phyloP scores from a whole-genome alignment of 1,140 invertebrate genomes.

The Drosophila virilis region DNA sequence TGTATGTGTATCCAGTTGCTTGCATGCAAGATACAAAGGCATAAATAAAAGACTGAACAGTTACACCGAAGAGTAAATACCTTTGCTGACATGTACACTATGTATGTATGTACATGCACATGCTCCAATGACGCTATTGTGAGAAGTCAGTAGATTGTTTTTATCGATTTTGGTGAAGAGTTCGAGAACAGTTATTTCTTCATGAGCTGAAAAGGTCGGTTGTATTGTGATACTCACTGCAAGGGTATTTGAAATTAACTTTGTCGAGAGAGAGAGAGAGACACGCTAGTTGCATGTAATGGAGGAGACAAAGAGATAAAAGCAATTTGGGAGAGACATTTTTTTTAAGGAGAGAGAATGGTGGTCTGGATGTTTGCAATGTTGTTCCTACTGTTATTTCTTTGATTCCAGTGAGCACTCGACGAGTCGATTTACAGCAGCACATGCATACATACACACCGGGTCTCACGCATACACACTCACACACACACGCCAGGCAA shows the following conservation, averaged over 20 bases:
- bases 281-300: background rate
- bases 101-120: background rate
- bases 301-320: slow-evolving; percentile 15
- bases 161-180: too few relatives aligned
- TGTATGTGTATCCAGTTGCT: background rate
- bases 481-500: slow-evolving; percentile 13
- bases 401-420: slow-evolving; percentile 62
- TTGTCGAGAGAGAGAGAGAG: background rate
- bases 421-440: slow-evolving; percentile 65
- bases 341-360: slow-evolving; percentile 12
- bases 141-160: too few relatives aligned
- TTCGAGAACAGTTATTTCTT: too few relatives aligned
- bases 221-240: background rate
- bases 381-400: slow-evolving; percentile 48
- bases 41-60: background rate
- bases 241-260: background rate
- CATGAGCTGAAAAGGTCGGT: too few relatives aligned
- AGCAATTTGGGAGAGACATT: slow-evolving; percentile 6
- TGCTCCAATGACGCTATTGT: too few relatives aligned
- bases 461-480: slow-evolving; percentile 5
- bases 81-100: background rate
- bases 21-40: too few relatives aligned
- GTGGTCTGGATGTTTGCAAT: slow-evolving; percentile 41
- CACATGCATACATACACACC: slow-evolving; percentile 31
- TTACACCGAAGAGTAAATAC: background rate